These are phyloP conservation scores for Aegypius monachus DNA, from an alignment of 2,113 vertebrate genomes.

Conservation along the genomic window DNA sequence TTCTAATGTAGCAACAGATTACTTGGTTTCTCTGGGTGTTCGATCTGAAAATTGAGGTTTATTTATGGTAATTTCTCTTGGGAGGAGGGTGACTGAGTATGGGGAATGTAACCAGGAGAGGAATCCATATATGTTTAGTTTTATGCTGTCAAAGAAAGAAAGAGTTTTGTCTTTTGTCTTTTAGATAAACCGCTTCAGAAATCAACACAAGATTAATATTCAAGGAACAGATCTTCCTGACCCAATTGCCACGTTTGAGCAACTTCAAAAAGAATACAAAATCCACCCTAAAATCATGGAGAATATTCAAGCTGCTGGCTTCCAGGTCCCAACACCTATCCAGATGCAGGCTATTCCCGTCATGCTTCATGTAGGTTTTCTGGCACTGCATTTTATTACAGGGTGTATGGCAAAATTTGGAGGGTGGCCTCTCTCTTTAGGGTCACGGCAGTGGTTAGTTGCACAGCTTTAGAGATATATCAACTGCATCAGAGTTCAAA, in stretches of 20 bases:
- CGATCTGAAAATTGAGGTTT: fast-evolving
- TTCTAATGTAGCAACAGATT: background rate
- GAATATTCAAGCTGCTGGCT: slow-evolving; percentile 84
- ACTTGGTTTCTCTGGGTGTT: background rate
- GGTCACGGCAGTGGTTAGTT: fast-evolving
- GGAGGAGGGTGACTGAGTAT: background rate
- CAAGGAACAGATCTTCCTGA: slow-evolving; percentile 91
- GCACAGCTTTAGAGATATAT: background rate
- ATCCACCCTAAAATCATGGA: slow-evolving; percentile 82
- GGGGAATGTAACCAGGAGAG: background rate
- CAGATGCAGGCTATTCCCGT: slow-evolving; percentile 96
- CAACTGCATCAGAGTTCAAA: background rate
- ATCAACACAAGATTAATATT: slow-evolving; percentile 84
- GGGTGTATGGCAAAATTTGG: background rate
- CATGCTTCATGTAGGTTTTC: slow-evolving; percentile 88
- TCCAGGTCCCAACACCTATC: slow-evolving; percentile 84
- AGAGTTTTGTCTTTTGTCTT: background rate
- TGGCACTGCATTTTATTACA: fast-evolving
- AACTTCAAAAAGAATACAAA: slow-evolving; percentile 86
- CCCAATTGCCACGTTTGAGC: slow-evolving; percentile 85
- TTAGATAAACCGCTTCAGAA: slow-evolving; percentile 85
- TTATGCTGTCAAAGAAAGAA: background rate
- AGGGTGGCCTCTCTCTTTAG: background rate
- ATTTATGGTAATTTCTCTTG: background rate
- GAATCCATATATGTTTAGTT: fast-evolving